Conservation (phyloP, 2,113 vertebrate species). For the Corvus moneduloides region DNA sequence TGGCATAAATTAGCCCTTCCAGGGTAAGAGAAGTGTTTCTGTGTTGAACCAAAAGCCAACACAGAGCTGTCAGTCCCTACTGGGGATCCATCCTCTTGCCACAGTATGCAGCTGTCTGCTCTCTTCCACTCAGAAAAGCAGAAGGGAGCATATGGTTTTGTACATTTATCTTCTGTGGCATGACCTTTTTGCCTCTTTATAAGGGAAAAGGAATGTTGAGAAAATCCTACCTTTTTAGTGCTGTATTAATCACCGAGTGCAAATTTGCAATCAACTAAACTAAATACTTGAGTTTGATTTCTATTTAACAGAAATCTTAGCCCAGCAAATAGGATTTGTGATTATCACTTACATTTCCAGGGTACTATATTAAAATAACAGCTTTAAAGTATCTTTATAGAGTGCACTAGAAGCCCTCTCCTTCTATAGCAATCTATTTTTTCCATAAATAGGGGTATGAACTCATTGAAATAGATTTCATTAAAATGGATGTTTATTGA, state of each 20-base stretch:
- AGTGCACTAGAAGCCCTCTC: neutral
- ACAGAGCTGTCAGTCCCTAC: neutral
- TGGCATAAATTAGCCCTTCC: neutral
- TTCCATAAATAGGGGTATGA: neutral
- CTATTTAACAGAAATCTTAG: conserved; percentile 19
- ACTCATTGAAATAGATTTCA: conserved; percentile 9
- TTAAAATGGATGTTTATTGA: neutral
- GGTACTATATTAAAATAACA: neutral
- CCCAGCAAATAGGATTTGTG: neutral
- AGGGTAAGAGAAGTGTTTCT: neutral
- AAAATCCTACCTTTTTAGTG: neutral
- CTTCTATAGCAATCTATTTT: neutral
- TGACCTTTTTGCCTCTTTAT: neutral
- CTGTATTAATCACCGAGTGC: neutral
- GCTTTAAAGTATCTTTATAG: neutral
- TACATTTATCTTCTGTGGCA: neutral
- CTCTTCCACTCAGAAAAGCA: conserved; percentile 2
- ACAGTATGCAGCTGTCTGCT: conserved; percentile 38
- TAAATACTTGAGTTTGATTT: conserved; percentile 5
- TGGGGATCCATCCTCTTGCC: neutral
- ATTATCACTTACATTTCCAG: conserved; percentile 5
- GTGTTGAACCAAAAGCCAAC: neutral
- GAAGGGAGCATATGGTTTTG: conserved; percentile 28
- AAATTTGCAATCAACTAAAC: neutral
- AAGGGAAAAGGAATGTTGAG: neutral